Percentiles rank a stretch among this genome's conserved stretches.
phyloP scores from a whole-genome alignment of 2,113 vertebrate species.

The Murina feae region DNA sequence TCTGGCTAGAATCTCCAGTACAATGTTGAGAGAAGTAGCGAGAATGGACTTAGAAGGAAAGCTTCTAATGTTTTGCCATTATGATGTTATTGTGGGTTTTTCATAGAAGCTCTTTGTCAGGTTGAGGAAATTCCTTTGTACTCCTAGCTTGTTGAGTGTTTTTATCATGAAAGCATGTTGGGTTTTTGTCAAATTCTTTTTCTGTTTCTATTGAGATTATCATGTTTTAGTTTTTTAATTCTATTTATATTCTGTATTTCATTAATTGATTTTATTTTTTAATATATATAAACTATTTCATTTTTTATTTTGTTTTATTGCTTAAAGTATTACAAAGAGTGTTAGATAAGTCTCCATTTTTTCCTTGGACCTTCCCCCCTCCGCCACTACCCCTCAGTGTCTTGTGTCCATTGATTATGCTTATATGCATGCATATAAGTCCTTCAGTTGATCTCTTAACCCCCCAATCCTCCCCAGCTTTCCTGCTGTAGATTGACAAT shows the following conservation, averaged over 20 bases:
- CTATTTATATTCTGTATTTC: neutral
- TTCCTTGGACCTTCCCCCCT: no score
- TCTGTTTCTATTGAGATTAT: neutral
- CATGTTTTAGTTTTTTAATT: constrained; percentile 33
- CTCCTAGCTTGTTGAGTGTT: neutral
- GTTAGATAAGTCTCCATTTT: no score
- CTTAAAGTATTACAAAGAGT: no score
- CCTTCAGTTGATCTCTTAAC: no score
- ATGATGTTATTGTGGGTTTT: constrained; percentile 6
- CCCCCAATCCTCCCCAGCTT: no score
- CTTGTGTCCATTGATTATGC: no score
- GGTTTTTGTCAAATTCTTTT: constrained; percentile 20
- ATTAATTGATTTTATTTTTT: constrained; percentile 12
- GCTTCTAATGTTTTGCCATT: neutral
- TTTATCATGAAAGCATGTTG: neutral
- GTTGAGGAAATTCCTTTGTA: neutral
- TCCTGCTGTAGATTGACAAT: no score
- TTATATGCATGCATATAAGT: no score
- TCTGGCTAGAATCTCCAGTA: constrained; percentile 16
- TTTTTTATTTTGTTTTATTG: no score
- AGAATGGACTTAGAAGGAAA: neutral
- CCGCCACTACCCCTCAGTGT: no score
- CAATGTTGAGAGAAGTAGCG: neutral
- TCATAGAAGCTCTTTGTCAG: neutral
- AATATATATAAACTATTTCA: no score